phyloP scores from a whole-genome alignment of 2,888 invertebrate genomes.

The Harmothoe impar region DNA sequence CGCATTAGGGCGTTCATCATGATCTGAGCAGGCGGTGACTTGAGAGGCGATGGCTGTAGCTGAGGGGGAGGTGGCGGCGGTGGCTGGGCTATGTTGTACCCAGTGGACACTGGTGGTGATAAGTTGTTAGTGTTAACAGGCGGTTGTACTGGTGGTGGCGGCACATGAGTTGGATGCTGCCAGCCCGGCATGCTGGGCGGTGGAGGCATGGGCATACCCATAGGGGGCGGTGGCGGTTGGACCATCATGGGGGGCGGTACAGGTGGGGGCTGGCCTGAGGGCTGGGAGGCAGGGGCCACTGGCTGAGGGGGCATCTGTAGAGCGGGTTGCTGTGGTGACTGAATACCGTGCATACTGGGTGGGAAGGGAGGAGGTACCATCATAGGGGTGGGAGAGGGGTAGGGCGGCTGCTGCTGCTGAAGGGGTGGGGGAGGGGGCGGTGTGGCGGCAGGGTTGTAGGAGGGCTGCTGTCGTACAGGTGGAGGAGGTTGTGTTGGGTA shows the following conservation, averaged over 20 bases:
- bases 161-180: background rate
- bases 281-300: background rate
- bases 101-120: constrained; percentile 22
- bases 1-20: constrained; percentile 38
- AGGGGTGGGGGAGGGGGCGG: background rate
- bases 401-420: background rate
- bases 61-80: constrained; percentile 27
- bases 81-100: background rate
- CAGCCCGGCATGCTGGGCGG: background rate
- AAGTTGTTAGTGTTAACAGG: background rate
- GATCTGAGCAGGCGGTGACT: background rate
- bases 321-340: background rate
- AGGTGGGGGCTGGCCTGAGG: background rate
- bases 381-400: background rate
- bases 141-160: constrained; percentile 15
- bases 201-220: constrained; percentile 4
- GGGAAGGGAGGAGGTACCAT: constrained; percentile 54
- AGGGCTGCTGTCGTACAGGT: background rate
- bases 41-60: background rate
- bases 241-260: background rate
- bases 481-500: background rate
- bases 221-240: constrained; percentile 44
- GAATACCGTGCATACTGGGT: constrained; percentile 14
- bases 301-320: background rate
- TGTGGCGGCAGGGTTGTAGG: background rate